A percentile compares a stretch with the other conserved stretches of the same genome.
Conservation (phyloP, 2,797 vertebrate species). For the Orientallactaga sibirica region DNA sequence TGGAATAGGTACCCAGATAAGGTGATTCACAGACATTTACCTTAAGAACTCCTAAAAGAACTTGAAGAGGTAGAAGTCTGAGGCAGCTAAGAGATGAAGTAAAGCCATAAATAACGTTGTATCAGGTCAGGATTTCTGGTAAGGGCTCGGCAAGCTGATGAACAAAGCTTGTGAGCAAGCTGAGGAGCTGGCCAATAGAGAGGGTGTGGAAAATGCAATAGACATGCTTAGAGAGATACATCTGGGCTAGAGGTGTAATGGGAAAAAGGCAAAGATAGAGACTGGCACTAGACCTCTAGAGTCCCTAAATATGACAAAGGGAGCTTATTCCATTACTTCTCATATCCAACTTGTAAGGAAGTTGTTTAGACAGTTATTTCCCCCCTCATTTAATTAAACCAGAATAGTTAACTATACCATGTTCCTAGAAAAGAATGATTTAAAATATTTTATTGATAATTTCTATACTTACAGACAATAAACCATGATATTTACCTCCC, state of each 20-base stretch:
- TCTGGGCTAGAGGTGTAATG: background rate
- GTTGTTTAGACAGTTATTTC: background rate
- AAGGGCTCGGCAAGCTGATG: background rate
- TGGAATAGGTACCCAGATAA: background rate
- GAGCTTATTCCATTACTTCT: background rate
- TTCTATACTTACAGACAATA: no score
- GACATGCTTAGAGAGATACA: background rate
- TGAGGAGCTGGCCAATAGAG: background rate
- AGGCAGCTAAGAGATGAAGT: background rate
- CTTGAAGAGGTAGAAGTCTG: background rate
- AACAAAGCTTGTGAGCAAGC: background rate
- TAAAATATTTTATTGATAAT: no score
- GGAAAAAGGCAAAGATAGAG: background rate
- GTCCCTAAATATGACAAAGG: background rate
- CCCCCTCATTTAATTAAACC: background rate
- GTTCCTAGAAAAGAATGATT: background rate
- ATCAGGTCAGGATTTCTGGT: background rate
- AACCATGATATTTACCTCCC: no score
- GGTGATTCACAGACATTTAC: background rate
- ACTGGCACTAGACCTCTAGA: background rate
- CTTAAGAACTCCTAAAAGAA: background rate
- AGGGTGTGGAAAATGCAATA: background rate
- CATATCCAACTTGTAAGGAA: background rate
- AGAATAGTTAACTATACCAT: constrained; percentile 36
- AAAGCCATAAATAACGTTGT: background rate